Evolutionary conservation across 2,888 invertebrate genomes (phyloP).

Genomic region (Tachina lurida): DNA sequence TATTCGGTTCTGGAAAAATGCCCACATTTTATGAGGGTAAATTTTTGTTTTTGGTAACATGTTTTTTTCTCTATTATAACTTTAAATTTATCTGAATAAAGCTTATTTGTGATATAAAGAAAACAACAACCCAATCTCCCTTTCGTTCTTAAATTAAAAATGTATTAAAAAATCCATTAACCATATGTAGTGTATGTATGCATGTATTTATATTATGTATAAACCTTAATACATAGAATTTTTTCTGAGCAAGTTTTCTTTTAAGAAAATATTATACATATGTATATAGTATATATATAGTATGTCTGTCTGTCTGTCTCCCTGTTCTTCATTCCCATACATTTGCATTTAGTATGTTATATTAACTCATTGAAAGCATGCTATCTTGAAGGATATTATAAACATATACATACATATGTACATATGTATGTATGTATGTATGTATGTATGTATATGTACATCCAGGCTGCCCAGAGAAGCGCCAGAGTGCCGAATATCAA

Average conservation of each 20-base stretch:
- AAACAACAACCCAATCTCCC: slow-evolving; percentile 21
- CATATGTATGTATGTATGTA: slow-evolving; percentile 9
- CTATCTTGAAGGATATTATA: slow-evolving; percentile 22
- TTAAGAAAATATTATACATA: not conserved
- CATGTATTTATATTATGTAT: not conserved
- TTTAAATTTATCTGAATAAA: slow-evolving; percentile 47
- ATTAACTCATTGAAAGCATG: slow-evolving; percentile 44
- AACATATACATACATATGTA: not conserved
- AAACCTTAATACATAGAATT: slow-evolving; percentile 29
- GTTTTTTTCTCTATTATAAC: slow-evolving; percentile 43
- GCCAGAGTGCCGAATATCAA: no score
- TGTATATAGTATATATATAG: no score
- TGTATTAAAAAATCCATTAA: slow-evolving; percentile 21
- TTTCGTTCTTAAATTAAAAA: slow-evolving; percentile 41
- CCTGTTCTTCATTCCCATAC: not conserved
- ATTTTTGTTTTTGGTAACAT: slow-evolving; percentile 52
- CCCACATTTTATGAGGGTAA: slow-evolving; percentile 69
- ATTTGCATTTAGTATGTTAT: slow-evolving; percentile 14
- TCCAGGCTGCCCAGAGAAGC: no score
- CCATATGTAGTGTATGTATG: not conserved
- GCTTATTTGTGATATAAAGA: slow-evolving; percentile 48
- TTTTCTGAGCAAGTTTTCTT: not conserved
- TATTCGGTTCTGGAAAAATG: slow-evolving; percentile 83
- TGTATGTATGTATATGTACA: no score
- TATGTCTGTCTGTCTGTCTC: not conserved